Evolutionary conservation across 2,888 invertebrate genomes (phyloP).

Genomic region (Chalcis sispes): DNA sequence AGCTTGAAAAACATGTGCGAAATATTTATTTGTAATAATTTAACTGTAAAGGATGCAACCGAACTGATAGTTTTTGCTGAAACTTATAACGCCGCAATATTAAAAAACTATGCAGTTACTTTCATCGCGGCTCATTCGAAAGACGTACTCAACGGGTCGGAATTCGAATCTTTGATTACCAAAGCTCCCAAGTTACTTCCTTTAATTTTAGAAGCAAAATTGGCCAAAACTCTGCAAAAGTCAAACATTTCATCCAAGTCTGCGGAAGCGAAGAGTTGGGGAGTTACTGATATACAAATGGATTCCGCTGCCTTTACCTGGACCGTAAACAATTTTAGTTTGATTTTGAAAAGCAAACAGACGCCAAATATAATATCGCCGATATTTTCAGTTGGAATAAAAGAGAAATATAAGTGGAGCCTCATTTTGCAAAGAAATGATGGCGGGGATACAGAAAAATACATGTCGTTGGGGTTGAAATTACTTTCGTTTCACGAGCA

Average conservation of each 20-base stretch:
- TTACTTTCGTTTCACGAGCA: too few relatives aligned
- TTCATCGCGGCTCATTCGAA: slow-evolving; percentile 1
- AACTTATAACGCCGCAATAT: not conserved
- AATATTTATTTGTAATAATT: not conserved
- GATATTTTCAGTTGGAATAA: not conserved
- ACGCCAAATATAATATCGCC: not conserved
- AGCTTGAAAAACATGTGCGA: slow-evolving; percentile 25
- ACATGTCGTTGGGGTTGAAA: too few relatives aligned
- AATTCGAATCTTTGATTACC: too few relatives aligned
- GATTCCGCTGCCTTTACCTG: not conserved
- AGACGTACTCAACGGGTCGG: not conserved
- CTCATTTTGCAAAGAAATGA: not conserved
- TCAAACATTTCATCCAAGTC: too few relatives aligned
- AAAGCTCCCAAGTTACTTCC: too few relatives aligned
- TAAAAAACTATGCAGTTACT: not conserved
- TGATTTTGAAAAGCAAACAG: not conserved
- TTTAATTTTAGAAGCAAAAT: too few relatives aligned
- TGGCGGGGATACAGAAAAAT: not conserved
- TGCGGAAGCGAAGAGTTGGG: not conserved
- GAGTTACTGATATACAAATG: not conserved
- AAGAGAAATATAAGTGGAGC: not conserved
- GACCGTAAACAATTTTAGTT: not conserved
- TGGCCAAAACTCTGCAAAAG: too few relatives aligned
- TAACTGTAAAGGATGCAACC: not conserved
- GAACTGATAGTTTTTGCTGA: slow-evolving; percentile 4